Conservation (phyloP, 1,140 invertebrate species). For the Chelonus insularis region DNA sequence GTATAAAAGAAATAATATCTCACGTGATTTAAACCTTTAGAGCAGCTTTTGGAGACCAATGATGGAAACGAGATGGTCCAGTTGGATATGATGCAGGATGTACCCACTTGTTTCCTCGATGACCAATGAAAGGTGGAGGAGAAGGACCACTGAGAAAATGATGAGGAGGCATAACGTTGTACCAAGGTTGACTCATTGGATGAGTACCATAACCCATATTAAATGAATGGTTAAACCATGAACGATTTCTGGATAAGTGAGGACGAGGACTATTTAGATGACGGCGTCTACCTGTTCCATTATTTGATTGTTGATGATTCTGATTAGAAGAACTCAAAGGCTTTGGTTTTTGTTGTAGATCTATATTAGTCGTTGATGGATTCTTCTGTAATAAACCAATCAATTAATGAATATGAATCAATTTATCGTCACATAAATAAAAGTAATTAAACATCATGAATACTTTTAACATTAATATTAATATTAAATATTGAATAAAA, state of each 20-base stretch:
- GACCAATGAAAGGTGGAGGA: slow-evolving; percentile 48
- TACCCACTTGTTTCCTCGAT: slow-evolving; percentile 50
- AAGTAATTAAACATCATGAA: too few relatives aligned
- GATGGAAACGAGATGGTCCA: slow-evolving; percentile 52
- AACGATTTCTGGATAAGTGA: slow-evolving; percentile 49
- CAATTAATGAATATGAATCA: too few relatives aligned
- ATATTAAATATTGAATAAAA: too few relatives aligned
- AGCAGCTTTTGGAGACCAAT: slow-evolving; percentile 54
- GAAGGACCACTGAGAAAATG: slow-evolving; percentile 48
- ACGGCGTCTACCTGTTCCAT: slow-evolving; percentile 47
- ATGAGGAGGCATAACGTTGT: slow-evolving; percentile 51
- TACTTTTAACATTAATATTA: too few relatives aligned
- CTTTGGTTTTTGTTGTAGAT: slow-evolving; percentile 44
- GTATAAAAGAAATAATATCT: slow-evolving; percentile 22
- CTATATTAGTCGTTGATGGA: slow-evolving; percentile 33
- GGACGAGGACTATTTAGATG: slow-evolving; percentile 50
- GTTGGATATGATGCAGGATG: slow-evolving; percentile 48
- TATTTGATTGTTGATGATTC: slow-evolving; percentile 45
- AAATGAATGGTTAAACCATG: slow-evolving; percentile 52
- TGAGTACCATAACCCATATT: slow-evolving; percentile 49
- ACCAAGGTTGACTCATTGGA: slow-evolving; percentile 52
- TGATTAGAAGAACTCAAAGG: slow-evolving; percentile 46
- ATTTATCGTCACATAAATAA: too few relatives aligned
- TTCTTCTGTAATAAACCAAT: slow-evolving; percentile 41
- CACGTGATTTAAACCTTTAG: slow-evolving; percentile 51